Evolutionary conservation across 2,797 vertebrate species (phyloP).

Genomic region (Cyprinodon diabolis): DNA sequence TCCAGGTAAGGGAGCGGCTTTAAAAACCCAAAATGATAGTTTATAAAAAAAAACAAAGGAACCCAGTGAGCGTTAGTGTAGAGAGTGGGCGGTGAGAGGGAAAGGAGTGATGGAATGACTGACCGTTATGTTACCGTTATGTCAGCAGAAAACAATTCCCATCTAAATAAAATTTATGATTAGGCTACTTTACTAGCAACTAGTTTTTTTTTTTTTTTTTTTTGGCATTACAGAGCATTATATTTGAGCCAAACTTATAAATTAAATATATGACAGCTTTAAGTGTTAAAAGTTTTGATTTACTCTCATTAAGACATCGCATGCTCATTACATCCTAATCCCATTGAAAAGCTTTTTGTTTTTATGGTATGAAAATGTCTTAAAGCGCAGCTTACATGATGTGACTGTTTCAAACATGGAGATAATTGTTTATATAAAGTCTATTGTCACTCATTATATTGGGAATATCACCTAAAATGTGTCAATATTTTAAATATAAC

Average conservation of each 20-base stretch:
- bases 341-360: not conserved
- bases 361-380: not conserved
- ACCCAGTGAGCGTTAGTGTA: not conserved
- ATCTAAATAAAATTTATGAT: rapidly evolving
- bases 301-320: rapidly evolving
- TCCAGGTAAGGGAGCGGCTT: constrained; percentile 80
- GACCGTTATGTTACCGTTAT: constrained; percentile 26
- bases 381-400: rapidly evolving
- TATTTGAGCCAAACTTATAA: not conserved
- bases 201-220: not conserved
- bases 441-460: too few species aligned
- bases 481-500: too few species aligned
- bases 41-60: not conserved
- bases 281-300: constrained; percentile 18
- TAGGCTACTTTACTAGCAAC: not conserved
- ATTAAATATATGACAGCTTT: not conserved
- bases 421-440: not conserved
- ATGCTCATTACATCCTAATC: not conserved
- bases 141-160: not conserved
- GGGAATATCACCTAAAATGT: too few species aligned
- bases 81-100: constrained; percentile 38
- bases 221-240: not conserved
- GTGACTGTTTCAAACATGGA: not conserved
- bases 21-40: not conserved
- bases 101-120: constrained; percentile 43